Evolutionary conservation across 2,888 invertebrate species (phyloP).

Genomic region (Polylopha cassiicola): DNA sequence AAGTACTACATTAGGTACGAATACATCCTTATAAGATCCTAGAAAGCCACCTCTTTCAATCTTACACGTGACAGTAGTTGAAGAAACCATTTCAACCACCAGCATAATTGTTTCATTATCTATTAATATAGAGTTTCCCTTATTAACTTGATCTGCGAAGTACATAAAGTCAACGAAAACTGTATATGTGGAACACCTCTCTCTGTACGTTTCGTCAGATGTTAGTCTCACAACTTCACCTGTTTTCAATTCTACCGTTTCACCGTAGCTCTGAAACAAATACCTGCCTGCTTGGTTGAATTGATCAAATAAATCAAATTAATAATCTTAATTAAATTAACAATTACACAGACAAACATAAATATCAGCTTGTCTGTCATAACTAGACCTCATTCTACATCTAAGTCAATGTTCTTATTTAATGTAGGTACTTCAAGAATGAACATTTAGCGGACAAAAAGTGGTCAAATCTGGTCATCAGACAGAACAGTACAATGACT

Average conservation of each 20-base stretch:
- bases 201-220: conserved; percentile 74
- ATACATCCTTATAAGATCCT: conserved; percentile 62
- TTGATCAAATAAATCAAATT: too few relatives aligned
- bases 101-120: conserved; percentile 86
- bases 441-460: too few relatives aligned
- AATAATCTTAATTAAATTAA: too few relatives aligned
- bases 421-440: too few relatives aligned
- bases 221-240: conserved; percentile 72
- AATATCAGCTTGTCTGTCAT: too few relatives aligned
- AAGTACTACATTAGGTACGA: conserved; percentile 56
- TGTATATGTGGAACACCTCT: conserved; percentile 72
- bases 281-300: too few relatives aligned
- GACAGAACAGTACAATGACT: too few relatives aligned
- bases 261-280: conserved; percentile 51
- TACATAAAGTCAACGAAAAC: conserved; percentile 75
- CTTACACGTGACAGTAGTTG: conserved; percentile 59
- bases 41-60: conserved; percentile 59
- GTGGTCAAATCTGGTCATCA: too few relatives aligned
- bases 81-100: conserved; percentile 77
- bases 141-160: conserved; percentile 67
- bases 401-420: too few relatives aligned
- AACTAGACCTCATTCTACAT: too few relatives aligned
- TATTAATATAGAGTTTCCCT: conserved; percentile 64
- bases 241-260: conserved; percentile 51
- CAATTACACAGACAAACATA: too few relatives aligned